Conservation (phyloP, 2,113 vertebrate species). For the Oncorhynchus clarkii region DNA sequence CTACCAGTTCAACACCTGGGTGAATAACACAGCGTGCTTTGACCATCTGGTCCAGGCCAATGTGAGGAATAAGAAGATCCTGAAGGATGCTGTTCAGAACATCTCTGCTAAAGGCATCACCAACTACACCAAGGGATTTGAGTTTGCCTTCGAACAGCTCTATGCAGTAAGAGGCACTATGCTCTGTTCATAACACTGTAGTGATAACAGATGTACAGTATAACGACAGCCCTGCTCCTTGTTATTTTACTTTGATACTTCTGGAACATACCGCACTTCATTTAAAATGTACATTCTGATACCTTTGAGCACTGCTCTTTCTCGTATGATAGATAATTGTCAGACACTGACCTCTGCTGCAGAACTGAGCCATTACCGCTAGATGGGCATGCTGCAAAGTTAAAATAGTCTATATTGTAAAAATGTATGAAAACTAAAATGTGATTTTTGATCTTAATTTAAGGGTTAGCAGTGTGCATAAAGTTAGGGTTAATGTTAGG, state of each 20-base stretch:
- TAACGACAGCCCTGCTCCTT: too few relatives aligned
- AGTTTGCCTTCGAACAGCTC: conserved; percentile 96
- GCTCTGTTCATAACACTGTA: not conserved
- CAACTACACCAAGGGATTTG: conserved; percentile 96
- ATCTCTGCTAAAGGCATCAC: conserved; percentile 97
- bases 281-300: too few relatives aligned
- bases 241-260: too few relatives aligned
- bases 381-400: too few relatives aligned
- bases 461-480: too few relatives aligned
- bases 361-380: too few relatives aligned
- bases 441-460: too few relatives aligned
- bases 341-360: conserved; percentile 69
- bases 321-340: not conserved
- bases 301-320: not conserved
- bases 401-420: too few relatives aligned
- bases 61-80: conserved; percentile 95
- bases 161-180: conserved; percentile 79
- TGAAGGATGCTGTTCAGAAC: conserved; percentile 95
- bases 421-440: too few relatives aligned
- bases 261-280: too few relatives aligned
- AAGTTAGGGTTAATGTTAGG: too few relatives aligned
- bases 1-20: conserved; percentile 90
- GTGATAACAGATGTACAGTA: too few relatives aligned
- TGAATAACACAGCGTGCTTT: conserved; percentile 94
- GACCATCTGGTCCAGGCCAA: conserved; percentile 97